These are phyloP conservation scores for Pachyseris speciosa DNA, from an alignment of 64 coral and sea anemone genomes.

Conservation along the genomic window DNA sequence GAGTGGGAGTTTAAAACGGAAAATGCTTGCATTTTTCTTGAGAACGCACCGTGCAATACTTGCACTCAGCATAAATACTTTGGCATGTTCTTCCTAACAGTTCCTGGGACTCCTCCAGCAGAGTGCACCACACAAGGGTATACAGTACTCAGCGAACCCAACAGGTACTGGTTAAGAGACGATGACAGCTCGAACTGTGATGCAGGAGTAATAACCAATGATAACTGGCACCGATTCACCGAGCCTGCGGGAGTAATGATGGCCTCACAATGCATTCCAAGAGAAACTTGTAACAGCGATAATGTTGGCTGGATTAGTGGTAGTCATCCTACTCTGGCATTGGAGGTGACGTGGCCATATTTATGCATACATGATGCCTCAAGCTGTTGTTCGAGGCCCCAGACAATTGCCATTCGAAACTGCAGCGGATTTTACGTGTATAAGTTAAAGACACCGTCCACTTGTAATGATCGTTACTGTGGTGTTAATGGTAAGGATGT, in stretches of 20 bases:
- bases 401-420: conserved; percentile 39
- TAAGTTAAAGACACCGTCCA: background rate
- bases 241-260: conserved; percentile 45
- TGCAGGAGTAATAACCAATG: background rate
- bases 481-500: background rate
- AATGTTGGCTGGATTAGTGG: conserved; percentile 62
- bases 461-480: conserved; percentile 18
- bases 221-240: conserved; percentile 61
- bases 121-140: background rate
- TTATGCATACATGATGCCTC: background rate
- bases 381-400: conserved; percentile 26
- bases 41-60: too few species aligned
- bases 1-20: too few species aligned
- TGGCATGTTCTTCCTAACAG: background rate
- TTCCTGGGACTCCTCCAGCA: background rate
- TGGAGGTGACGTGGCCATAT: background rate
- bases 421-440: conserved; percentile 71
- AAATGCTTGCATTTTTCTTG: too few species aligned
- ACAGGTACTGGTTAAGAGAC: background rate
- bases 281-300: conserved; percentile 3
- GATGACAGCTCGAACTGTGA: background rate
- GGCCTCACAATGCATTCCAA: conserved; percentile 28
- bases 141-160: background rate
- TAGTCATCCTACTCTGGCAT: conserved; percentile 13
- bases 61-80: too few species aligned